Conservation (phyloP, 2,888 invertebrate genomes). For the Blera fallax region DNA sequence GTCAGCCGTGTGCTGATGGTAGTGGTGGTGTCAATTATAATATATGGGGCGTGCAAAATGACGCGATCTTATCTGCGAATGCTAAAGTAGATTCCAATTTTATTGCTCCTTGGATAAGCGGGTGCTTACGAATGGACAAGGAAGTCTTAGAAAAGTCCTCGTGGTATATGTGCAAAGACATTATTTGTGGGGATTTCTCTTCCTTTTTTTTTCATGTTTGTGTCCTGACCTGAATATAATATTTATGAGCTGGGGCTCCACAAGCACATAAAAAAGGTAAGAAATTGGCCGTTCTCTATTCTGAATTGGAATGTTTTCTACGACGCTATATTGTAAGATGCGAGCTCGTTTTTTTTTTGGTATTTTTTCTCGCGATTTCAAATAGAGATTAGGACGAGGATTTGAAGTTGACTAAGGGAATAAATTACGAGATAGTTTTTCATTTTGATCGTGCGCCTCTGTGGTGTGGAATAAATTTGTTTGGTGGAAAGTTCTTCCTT, state of each 20-base stretch:
- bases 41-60: conserved; percentile 76
- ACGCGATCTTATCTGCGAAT: conserved; percentile 80
- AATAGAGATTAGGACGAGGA: conserved; percentile 59
- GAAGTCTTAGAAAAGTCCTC: conserved; percentile 68
- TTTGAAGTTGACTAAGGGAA: conserved; percentile 67
- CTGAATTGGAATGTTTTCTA: conserved; percentile 50
- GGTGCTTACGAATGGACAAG: conserved; percentile 63
- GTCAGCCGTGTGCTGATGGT: neutral
- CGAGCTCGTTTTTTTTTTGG: neutral
- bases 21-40: conserved; percentile 68
- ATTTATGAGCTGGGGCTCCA: conserved; percentile 62
- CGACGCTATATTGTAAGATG: conserved; percentile 23
- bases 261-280: conserved; percentile 30
- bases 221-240: conserved; percentile 71
- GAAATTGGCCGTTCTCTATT: conserved; percentile 54
- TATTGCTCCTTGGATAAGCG: conserved; percentile 67
- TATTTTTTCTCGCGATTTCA: conserved; percentile 49
- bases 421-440: conserved; percentile 67
- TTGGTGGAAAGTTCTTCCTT: conserved; percentile 10
- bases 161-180: conserved; percentile 31
- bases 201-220: conserved; percentile 45
- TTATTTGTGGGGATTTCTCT: conserved; percentile 59
- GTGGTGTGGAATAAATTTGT: conserved; percentile 29
- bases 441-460: conserved; percentile 38
- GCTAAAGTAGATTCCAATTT: conserved; percentile 74